Evolutionary conservation across 2,797 vertebrate species (phyloP).

Genomic region (Tiaroga cobitis): DNA sequence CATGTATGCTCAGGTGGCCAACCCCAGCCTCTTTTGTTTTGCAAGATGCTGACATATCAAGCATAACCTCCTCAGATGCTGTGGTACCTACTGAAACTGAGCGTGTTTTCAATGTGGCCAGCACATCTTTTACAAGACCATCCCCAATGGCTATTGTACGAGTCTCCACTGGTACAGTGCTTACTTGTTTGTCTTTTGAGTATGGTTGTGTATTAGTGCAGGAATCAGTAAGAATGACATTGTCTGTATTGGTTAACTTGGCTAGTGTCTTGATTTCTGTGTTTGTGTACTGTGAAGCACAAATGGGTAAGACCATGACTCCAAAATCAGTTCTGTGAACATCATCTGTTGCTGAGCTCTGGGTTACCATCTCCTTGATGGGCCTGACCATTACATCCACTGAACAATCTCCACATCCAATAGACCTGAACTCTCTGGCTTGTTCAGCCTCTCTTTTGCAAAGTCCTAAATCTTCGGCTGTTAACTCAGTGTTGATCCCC

Average conservation of each 20-base stretch:
- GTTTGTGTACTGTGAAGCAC: constrained; percentile 79
- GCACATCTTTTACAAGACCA: constrained; percentile 88
- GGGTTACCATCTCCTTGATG: constrained; percentile 74
- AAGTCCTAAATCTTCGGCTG: constrained; percentile 55
- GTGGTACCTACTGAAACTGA: constrained; percentile 90
- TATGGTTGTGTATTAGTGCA: constrained; percentile 78
- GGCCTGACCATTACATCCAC: constrained; percentile 79
- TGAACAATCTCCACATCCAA: constrained; percentile 89
- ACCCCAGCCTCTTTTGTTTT: constrained; percentile 92
- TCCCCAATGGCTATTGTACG: constrained; percentile 89
- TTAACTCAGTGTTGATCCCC: constrained; percentile 84
- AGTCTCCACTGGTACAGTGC: constrained; percentile 78
- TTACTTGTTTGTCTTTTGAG: constrained; percentile 85
- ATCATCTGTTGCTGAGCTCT: constrained; percentile 76
- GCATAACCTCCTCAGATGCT: constrained; percentile 69
- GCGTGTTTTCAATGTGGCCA: constrained; percentile 76
- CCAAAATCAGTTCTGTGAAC: constrained; percentile 75
- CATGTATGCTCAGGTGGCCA: constrained; percentile 84
- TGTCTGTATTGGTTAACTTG: constrained; percentile 83
- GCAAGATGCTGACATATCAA: constrained; percentile 58
- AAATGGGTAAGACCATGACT: constrained; percentile 81
- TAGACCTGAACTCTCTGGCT: constrained; percentile 74
- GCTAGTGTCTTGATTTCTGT: constrained; percentile 73
- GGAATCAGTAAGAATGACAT: constrained; percentile 71
- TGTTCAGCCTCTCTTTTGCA: constrained; percentile 52